phyloP scores from a whole-genome alignment of 2,888 invertebrate species.

The Pandemis cinnamomeana region DNA sequence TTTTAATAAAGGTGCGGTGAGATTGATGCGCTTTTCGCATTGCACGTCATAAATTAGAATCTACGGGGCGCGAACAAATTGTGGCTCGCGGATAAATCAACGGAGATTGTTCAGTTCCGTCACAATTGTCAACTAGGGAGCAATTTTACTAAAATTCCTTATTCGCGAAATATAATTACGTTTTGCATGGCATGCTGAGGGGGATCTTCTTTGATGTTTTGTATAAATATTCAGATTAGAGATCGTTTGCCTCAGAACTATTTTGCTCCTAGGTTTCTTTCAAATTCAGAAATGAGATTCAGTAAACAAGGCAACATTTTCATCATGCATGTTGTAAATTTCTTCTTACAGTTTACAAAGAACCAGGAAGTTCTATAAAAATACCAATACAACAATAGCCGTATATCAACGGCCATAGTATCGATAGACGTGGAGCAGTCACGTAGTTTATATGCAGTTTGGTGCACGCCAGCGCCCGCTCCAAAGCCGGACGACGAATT shows the following conservation, averaged over 20 bases:
- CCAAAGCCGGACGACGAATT: conserved; percentile 50
- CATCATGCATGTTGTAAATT: no score
- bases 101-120: conserved; percentile 9
- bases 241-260: not conserved
- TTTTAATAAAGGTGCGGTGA: conserved; percentile 47
- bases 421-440: conserved; percentile 35
- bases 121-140: not conserved
- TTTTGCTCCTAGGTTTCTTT: not conserved
- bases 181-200: not conserved
- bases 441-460: conserved; percentile 50
- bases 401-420: conserved; percentile 51
- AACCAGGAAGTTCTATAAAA: not conserved
- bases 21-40: conserved; percentile 26
- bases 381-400: conserved; percentile 43
- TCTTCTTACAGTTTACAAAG: not conserved
- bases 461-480: conserved; percentile 48
- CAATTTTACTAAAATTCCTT: conserved; percentile 5
- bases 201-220: not conserved
- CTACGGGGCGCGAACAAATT: conserved; percentile 22
- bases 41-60: conserved; percentile 30
- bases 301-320: not conserved
- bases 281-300: not conserved
- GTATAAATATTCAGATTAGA: not conserved
- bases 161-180: not conserved
- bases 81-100: conserved; percentile 14